Percentiles rank a stretch among this genome's conserved stretches.
These are phyloP conservation scores for Amphimallon solstitiale DNA, from an alignment of 2,888 invertebrate species.

Conservation along the genomic window DNA sequence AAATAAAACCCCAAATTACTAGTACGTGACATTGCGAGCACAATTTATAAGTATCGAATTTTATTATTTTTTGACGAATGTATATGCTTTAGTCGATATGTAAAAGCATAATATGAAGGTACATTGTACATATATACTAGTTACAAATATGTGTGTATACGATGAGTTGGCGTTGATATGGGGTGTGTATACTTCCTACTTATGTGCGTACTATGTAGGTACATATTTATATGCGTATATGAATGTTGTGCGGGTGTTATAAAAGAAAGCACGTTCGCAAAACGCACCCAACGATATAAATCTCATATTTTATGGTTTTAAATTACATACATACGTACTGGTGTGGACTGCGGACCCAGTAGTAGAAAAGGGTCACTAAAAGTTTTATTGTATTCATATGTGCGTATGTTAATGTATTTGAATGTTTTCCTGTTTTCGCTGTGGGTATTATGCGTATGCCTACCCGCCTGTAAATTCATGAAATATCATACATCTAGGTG, in stretches of 20 bases:
- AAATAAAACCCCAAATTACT: too few relatives aligned
- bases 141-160: too few relatives aligned
- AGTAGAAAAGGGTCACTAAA: constrained; percentile 14
- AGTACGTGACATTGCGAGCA: too few relatives aligned
- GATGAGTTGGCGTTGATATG: too few relatives aligned
- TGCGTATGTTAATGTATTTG: background rate
- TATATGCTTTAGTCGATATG: too few relatives aligned
- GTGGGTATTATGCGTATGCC: background rate
- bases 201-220: too few relatives aligned
- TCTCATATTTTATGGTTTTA: constrained; percentile 31
- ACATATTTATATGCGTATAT: background rate
- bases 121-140: too few relatives aligned
- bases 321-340: constrained; percentile 26
- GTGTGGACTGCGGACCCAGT: background rate
- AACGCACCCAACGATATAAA: constrained; percentile 22
- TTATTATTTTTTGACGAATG: too few relatives aligned
- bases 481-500: background rate
- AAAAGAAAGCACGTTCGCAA: constrained; percentile 13
- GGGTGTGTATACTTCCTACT: too few relatives aligned
- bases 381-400: constrained; percentile 5
- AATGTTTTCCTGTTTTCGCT: background rate
- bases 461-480: background rate
- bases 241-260: constrained; percentile 1
- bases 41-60: too few relatives aligned
- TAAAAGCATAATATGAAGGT: too few relatives aligned